These are phyloP conservation scores for Eupithecia pulchellata DNA, from an alignment of 2,888 invertebrate genomes.

Conservation along the genomic window DNA sequence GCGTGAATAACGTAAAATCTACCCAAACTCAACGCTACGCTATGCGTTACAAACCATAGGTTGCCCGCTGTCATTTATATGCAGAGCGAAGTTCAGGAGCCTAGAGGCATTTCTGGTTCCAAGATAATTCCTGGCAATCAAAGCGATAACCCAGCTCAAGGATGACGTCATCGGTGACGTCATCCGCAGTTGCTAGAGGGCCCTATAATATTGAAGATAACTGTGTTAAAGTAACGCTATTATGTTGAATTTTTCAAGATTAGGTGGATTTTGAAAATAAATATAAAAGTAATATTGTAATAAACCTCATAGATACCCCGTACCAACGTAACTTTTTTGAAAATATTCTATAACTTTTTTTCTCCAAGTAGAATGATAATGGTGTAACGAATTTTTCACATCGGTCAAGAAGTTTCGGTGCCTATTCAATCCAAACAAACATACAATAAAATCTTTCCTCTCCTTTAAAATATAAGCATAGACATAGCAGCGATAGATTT, in stretches of 20 bases:
- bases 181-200: background rate
- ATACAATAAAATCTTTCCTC: no score
- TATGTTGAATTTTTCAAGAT: background rate
- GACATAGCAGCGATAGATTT: no score
- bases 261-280: background rate
- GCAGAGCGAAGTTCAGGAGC: background rate
- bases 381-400: no score
- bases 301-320: background rate
- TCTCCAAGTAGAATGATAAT: no score
- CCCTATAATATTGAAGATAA: background rate
- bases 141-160: conserved; percentile 12
- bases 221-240: background rate
- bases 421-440: no score
- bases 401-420: no score
- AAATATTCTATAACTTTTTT: no score
- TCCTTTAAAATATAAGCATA: no score
- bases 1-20: no score
- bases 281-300: background rate
- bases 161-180: conserved; percentile 21
- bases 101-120: conserved; percentile 2
- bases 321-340: no score
- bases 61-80: background rate
- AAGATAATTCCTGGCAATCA: conserved; percentile 5
- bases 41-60: no score
- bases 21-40: no score